A percentile compares a stretch with the other conserved stretches of the same genome.
phyloP scores from a whole-genome alignment of 2,113 vertebrate genomes.

The Ailurus styani region DNA sequence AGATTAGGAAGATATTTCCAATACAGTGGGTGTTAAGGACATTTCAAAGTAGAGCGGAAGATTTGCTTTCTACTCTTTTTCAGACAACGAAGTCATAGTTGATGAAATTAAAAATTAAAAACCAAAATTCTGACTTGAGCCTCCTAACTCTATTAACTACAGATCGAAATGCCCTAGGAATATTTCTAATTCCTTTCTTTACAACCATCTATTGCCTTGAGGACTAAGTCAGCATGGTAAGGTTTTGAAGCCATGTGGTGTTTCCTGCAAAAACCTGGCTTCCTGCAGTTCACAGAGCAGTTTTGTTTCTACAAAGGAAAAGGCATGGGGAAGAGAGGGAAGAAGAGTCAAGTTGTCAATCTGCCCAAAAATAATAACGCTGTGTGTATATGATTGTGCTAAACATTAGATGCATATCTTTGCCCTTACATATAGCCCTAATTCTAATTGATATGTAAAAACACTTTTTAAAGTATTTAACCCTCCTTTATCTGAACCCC shows the following conservation, averaged over 20 bases:
- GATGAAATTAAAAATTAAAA: conserved; percentile 56
- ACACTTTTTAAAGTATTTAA: not conserved
- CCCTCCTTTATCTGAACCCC: not conserved
- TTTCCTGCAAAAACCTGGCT: conserved; percentile 27
- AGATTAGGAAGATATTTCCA: not conserved
- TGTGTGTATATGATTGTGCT: not conserved
- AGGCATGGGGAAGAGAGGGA: not conserved
- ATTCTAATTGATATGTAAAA: not conserved
- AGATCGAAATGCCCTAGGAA: not conserved
- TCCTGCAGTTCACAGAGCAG: conserved; percentile 14
- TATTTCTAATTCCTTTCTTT: not conserved
- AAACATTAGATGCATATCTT: not conserved
- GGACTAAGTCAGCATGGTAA: not conserved
- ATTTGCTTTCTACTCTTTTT: not conserved
- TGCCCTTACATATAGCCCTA: not conserved
- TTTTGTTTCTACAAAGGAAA: conserved; percentile 56
- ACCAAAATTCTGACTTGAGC: not conserved
- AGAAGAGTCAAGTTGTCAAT: not conserved
- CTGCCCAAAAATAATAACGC: not conserved
- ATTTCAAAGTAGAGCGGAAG: not conserved
- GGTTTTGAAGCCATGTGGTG: conserved; percentile 23
- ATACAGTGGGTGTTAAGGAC: not conserved
- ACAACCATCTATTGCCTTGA: conserved; percentile 1
- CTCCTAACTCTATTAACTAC: not conserved
- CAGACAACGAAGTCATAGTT: not conserved